These are phyloP conservation scores for Spongia lamella DNA, from an alignment of 37 sponge, comb jelly and placozoan species.

Conservation along the genomic window DNA sequence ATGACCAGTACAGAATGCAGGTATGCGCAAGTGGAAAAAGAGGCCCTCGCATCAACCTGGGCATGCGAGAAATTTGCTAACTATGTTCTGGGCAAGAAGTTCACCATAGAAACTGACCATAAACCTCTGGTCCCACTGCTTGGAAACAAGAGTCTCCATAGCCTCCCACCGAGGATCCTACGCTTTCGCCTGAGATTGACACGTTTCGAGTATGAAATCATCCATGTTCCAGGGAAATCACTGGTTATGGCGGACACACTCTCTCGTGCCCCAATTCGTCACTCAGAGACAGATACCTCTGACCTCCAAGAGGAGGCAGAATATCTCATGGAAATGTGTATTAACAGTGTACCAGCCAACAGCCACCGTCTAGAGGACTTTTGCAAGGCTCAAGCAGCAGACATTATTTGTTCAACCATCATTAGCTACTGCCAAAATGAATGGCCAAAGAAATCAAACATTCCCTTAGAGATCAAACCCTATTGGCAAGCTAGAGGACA, in stretches of 20 bases:
- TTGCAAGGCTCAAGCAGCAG: neutral
- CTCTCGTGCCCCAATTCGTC: constrained; percentile 6
- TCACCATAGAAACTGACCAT: no score
- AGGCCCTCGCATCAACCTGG: no score
- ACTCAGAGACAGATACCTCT: neutral
- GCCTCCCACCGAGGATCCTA: constrained; percentile 27
- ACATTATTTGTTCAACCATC: neutral
- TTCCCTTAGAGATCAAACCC: neutral
- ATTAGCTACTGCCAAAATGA: constrained; percentile 3
- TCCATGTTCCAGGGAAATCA: constrained; percentile 15
- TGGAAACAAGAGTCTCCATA: constrained; percentile 3
- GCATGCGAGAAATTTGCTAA: no score
- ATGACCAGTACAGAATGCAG: neutral
- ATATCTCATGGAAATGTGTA: neutral
- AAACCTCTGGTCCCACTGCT: constrained; percentile 23
- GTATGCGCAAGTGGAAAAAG: no score
- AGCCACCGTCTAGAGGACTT: neutral
- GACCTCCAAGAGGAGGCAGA: no score
- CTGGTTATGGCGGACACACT: constrained; percentile 20
- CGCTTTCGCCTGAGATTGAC: constrained; percentile 22
- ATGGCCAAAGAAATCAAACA: constrained; percentile 10
- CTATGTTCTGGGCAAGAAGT: no score
- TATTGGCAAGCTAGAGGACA: constrained; percentile 12
- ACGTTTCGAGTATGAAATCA: neutral
- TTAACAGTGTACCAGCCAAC: neutral